Evolutionary conservation across 2,888 invertebrate genomes (phyloP).

Genomic region (Epinotia ramella): DNA sequence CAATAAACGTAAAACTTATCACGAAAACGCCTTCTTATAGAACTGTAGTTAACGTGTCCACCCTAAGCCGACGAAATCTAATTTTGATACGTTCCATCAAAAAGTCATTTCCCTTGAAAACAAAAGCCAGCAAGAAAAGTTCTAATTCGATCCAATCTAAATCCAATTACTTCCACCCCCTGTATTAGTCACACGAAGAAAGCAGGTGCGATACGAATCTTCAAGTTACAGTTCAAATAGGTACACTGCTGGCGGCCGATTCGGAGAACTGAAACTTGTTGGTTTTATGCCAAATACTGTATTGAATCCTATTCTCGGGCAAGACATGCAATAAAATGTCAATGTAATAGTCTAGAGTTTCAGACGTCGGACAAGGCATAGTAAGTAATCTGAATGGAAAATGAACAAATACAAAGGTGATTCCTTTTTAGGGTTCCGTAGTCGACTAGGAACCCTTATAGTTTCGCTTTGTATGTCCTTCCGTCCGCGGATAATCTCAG

Average conservation of each 20-base stretch:
- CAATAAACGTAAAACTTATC: not conserved
- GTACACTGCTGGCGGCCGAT: conserved; percentile 29
- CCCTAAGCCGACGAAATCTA: conserved; percentile 63
- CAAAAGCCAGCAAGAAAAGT: conserved; percentile 75
- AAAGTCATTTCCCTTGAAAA: conserved; percentile 77
- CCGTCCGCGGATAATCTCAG: no score
- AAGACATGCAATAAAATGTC: conserved; percentile 9
- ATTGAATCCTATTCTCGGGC: conserved; percentile 11
- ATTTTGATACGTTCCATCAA: conserved; percentile 80
- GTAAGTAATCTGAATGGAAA: not conserved
- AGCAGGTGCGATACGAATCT: conserved; percentile 56
- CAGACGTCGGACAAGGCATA: not conserved
- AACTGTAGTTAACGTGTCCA: conserved; percentile 42
- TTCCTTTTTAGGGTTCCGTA: no score
- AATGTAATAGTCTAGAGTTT: conserved; percentile 5
- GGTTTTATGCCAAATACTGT: conserved; percentile 26
- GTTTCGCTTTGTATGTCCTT: no score
- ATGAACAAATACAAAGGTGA: not conserved
- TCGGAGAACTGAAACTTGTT: conserved; percentile 16
- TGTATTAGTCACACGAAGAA: conserved; percentile 65
- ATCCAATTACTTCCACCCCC: conserved; percentile 77
- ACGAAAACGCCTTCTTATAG: conserved; percentile 19
- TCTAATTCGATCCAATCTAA: conserved; percentile 82
- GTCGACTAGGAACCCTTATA: no score
- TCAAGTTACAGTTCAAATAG: conserved; percentile 51